Conservation (phyloP, 2,797 vertebrate species). For the Centropyge bicolor region DNA sequence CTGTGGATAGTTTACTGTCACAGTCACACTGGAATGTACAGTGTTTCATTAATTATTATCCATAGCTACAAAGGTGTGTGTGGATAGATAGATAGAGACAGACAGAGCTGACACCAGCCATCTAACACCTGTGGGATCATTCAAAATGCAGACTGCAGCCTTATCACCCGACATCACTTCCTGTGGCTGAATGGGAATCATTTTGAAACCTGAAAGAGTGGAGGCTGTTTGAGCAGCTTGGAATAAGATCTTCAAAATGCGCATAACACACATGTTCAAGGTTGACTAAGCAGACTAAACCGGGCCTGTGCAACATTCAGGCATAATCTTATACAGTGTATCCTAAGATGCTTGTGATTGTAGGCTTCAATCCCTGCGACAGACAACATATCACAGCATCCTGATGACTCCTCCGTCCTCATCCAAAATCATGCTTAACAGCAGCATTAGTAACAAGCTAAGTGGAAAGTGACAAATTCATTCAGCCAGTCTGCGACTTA, state of each 20-base stretch:
- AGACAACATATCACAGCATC: constrained; percentile 3
- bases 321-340: not conserved
- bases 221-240: not conserved
- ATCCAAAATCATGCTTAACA: not conserved
- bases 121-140: not conserved
- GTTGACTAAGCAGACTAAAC: not conserved
- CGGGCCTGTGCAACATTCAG: not conserved
- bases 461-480: constrained; percentile 20
- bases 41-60: constrained; percentile 22
- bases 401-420: constrained; percentile 18
- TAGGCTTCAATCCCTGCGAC: constrained; percentile 10
- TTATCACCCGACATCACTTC: not conserved
- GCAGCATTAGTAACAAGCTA: not conserved
- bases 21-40: not conserved
- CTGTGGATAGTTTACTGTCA: constrained; percentile 47
- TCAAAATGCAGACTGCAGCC: constrained; percentile 1
- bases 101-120: not conserved
- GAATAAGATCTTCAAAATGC: not conserved
- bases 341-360: not conserved
- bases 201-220: not conserved
- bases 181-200: not conserved
- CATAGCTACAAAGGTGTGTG: not conserved
- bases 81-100: not conserved
- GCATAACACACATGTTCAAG: not conserved
- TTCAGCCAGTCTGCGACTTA: not conserved